A percentile compares a stretch with the other conserved stretches of the same genome.
Evolutionary conservation across 2,888 invertebrate species (phyloP).

Genomic region (Lordiphosa fenestrarum): DNA sequence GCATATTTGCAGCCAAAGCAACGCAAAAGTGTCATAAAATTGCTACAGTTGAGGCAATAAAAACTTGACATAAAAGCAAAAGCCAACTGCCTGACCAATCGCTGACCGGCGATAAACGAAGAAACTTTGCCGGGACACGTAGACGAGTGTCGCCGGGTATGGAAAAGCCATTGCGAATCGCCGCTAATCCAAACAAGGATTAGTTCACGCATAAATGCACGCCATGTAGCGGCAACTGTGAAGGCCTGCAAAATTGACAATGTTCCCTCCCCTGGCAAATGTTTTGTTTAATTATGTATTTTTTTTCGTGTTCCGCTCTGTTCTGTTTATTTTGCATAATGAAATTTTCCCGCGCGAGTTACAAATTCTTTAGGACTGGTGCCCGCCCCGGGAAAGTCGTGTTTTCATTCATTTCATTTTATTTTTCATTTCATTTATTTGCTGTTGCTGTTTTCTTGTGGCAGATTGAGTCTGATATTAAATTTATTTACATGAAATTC

Average conservation of each 20-base stretch:
- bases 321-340: conserved; percentile 43
- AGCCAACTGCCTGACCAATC: conserved; percentile 1
- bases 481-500: conserved; percentile 63
- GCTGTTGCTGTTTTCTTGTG: conserved; percentile 31
- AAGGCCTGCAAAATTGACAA: conserved; percentile 1
- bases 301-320: conserved; percentile 6
- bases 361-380: conserved; percentile 37
- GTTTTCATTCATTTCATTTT: conserved; percentile 2
- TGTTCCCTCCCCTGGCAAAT: conserved; percentile 8
- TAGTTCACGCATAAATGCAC: no score
- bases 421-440: neutral
- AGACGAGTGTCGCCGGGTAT: no score
- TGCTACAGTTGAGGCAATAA: conserved; percentile 59
- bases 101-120: no score
- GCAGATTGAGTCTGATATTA: conserved; percentile 67
- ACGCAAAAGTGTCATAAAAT: conserved; percentile 61
- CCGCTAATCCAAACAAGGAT: no score
- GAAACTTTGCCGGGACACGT: no score
- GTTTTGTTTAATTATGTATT: conserved; percentile 33
- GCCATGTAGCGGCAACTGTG: no score
- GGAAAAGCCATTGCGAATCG: no score
- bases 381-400: no score
- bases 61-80: conserved; percentile 47
- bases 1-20: conserved; percentile 62
- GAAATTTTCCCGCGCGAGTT: conserved; percentile 33